A percentile compares a stretch with the other conserved stretches of the same genome.
phyloP scores from a whole-genome alignment of 1,140 invertebrate species.

The Leguminivora glycinivorella region DNA sequence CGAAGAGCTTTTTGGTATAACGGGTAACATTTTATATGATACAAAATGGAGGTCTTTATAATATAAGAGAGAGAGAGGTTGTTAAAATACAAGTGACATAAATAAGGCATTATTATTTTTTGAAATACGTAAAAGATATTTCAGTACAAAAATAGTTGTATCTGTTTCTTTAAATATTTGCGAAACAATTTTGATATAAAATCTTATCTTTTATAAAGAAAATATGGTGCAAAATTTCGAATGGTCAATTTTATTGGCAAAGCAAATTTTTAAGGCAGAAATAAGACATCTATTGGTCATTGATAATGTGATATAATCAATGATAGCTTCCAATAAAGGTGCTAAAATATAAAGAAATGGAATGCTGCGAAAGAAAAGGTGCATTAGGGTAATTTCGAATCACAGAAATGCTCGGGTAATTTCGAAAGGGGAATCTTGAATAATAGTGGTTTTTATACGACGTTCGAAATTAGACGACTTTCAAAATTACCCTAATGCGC shows the following conservation, averaged over 20 bases:
- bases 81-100: not conserved
- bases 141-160: not conserved
- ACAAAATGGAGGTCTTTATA: not conserved
- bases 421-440: no score
- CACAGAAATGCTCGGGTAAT: no score
- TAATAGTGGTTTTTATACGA: no score
- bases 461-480: no score
- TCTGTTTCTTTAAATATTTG: not conserved
- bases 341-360: not conserved
- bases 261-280: not conserved
- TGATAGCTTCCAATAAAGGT: not conserved
- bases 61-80: not conserved
- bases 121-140: not conserved
- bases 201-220: not conserved
- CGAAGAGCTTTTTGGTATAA: constrained; percentile 1
- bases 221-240: not conserved
- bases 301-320: not conserved
- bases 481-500: no score
- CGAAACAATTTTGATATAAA: not conserved
- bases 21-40: not conserved
- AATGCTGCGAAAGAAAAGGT: no score
- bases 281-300: not conserved
- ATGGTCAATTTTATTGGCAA: no score
- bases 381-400: no score
- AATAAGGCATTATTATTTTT: not conserved